A percentile compares a stretch with the other conserved stretches of the same genome.
Evolutionary conservation across 2,113 vertebrate genomes (phyloP).

Genomic region (Sorex fumeus): DNA sequence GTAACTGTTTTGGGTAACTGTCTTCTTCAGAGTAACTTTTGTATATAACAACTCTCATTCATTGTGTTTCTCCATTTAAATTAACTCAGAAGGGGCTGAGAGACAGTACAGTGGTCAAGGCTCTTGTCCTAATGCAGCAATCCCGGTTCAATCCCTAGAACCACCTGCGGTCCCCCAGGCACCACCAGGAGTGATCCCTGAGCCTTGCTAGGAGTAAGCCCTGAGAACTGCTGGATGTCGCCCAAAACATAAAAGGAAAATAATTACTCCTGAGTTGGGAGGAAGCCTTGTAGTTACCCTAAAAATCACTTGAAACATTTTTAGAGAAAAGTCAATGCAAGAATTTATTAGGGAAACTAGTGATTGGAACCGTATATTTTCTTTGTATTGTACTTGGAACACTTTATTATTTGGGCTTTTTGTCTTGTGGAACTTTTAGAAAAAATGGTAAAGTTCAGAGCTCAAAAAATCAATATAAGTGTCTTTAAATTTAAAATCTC

Average conservation of each 20-base stretch:
- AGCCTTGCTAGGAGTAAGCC: no score
- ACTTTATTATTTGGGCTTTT: conserved; percentile 15
- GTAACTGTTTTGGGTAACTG: conserved; percentile 16
- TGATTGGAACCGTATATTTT: not conserved
- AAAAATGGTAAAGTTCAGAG: conserved; percentile 1
- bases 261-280: not conserved
- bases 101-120: no score
- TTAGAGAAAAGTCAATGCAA: conserved; percentile 4
- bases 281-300: not conserved
- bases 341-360: not conserved
- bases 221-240: no score
- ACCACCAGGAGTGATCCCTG: no score
- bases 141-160: no score
- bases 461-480: not conserved
- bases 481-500: conserved; percentile 23
- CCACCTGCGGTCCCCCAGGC: no score
- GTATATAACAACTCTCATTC: not conserved
- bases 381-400: not conserved
- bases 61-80: conserved; percentile 21
- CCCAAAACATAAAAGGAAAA: no score
- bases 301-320: not conserved
- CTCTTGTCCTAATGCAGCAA: no score
- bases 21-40: no score
- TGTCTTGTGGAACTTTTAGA: not conserved
- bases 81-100: no score